These are phyloP conservation scores for Betta splendens DNA, from an alignment of 2,797 vertebrate species.

Conservation along the genomic window DNA sequence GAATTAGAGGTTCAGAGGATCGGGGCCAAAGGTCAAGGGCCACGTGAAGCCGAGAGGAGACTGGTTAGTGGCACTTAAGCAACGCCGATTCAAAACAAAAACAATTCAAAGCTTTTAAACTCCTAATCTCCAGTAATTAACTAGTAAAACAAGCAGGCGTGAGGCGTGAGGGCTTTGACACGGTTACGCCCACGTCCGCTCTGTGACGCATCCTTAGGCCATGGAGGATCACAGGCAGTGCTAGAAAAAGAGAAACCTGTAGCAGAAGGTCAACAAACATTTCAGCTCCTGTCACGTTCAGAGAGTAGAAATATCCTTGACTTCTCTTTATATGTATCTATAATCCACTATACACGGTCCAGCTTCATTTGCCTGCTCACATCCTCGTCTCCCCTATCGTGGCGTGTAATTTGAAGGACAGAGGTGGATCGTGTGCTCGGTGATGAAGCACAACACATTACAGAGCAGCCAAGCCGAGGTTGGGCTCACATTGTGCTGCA, in stretches of 20 bases:
- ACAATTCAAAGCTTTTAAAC: neutral
- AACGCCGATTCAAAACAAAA: too few species aligned
- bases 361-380: too few species aligned
- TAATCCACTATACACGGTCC: too few species aligned
- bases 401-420: neutral
- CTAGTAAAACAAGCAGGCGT: neutral
- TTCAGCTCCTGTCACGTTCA: too few species aligned
- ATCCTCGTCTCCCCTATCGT: neutral
- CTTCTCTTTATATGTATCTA: too few species aligned
- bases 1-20: conserved; percentile 56
- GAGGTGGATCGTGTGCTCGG: neutral
- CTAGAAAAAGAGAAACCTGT: neutral
- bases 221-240: neutral
- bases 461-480: conserved; percentile 10
- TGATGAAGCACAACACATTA: conserved; percentile 11
- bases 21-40: conserved; percentile 47
- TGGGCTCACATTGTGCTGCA: conserved; percentile 42
- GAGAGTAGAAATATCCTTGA: too few species aligned
- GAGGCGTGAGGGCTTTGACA: neutral
- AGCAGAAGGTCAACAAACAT: neutral
- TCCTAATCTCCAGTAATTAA: neutral
- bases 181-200: neutral
- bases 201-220: neutral
- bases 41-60: conserved; percentile 30
- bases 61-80: conserved; percentile 28